Evolutionary conservation across 2,113 vertebrate genomes (phyloP).

Genomic region (Thamnophis sirtalis): DNA sequence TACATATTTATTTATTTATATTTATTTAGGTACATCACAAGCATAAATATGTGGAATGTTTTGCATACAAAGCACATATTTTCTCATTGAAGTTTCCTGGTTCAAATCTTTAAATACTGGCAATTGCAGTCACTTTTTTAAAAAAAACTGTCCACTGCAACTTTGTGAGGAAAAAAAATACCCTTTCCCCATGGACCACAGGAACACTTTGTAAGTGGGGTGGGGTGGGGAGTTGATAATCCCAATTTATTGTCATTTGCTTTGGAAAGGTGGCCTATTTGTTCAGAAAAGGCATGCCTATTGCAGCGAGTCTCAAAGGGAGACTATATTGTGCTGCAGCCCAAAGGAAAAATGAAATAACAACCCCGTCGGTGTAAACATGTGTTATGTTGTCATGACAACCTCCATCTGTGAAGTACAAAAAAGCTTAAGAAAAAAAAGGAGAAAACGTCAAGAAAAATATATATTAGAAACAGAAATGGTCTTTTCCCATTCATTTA

Average conservation of each 20-base stretch:
- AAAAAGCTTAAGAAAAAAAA: not conserved
- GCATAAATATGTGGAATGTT: not conserved
- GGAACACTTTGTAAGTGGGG: not conserved
- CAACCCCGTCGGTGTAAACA: constrained; percentile 21
- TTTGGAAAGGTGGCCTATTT: constrained; percentile 6
- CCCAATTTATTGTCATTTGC: not conserved
- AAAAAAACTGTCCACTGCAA: not conserved
- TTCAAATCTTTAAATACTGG: not conserved
- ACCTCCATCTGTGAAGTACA: constrained; percentile 35
- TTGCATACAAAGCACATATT: not conserved
- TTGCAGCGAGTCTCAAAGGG: not conserved
- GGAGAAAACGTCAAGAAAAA: not conserved
- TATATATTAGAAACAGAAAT: constrained; percentile 10
- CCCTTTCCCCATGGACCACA: not conserved
- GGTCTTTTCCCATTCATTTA: not conserved
- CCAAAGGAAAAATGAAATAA: constrained; percentile 40
- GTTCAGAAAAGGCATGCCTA: not conserved
- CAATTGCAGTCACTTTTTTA: not conserved
- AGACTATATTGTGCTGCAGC: constrained; percentile 9
- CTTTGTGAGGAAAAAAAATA: not conserved
- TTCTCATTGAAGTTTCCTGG: not conserved
- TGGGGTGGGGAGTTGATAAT: not conserved
- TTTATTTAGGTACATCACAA: not conserved
- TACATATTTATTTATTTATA: no score
- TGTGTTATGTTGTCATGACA: constrained; percentile 58